Percentiles rank a stretch among this genome's conserved stretches.
phyloP scores from a whole-genome alignment of 2,888 invertebrate genomes.

The Drosophila lutescens region DNA sequence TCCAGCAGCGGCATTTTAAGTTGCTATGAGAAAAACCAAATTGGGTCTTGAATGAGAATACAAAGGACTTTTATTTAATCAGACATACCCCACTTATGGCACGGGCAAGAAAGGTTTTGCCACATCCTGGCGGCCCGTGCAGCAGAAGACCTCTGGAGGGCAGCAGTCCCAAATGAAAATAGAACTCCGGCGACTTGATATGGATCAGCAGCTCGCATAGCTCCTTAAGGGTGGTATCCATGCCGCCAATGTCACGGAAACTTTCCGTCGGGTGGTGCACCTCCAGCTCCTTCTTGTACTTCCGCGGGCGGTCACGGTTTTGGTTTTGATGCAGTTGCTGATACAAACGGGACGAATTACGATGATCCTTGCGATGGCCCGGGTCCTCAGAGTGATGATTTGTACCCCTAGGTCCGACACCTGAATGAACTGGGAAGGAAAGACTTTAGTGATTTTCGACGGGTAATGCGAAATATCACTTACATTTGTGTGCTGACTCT shows the following conservation, averaged over 20 bases:
- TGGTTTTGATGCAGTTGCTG: slow-evolving; percentile 33
- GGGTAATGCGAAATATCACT: background rate
- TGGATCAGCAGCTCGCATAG: slow-evolving; percentile 92
- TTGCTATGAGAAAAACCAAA: slow-evolving; percentile 86
- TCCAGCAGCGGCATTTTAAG: slow-evolving; percentile 93
- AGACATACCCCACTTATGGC: slow-evolving; percentile 91
- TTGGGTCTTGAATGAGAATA: background rate
- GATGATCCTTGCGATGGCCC: slow-evolving; percentile 37
- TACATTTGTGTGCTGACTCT: slow-evolving; percentile 30
- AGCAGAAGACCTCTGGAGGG: slow-evolving; percentile 96
- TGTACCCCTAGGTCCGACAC: slow-evolving; percentile 7
- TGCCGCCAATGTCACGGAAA: slow-evolving; percentile 90
- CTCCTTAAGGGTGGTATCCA: slow-evolving; percentile 89
- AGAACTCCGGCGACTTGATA: slow-evolving; percentile 96
- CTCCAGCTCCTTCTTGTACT: slow-evolving; percentile 78
- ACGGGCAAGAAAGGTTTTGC: slow-evolving; percentile 92
- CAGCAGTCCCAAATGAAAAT: slow-evolving; percentile 91
- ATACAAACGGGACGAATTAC: slow-evolving; percentile 6
- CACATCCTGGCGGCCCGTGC: slow-evolving; percentile 98
- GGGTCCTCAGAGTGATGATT: slow-evolving; percentile 28
- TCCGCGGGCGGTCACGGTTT: slow-evolving; percentile 55
- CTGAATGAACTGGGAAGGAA: background rate
- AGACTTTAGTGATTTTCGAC: background rate
- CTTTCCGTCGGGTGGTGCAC: slow-evolving; percentile 57
- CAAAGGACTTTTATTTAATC: background rate